These are phyloP conservation scores for Cyclophora punctaria DNA, from an alignment of 2,888 invertebrate species.

Conservation along the genomic window DNA sequence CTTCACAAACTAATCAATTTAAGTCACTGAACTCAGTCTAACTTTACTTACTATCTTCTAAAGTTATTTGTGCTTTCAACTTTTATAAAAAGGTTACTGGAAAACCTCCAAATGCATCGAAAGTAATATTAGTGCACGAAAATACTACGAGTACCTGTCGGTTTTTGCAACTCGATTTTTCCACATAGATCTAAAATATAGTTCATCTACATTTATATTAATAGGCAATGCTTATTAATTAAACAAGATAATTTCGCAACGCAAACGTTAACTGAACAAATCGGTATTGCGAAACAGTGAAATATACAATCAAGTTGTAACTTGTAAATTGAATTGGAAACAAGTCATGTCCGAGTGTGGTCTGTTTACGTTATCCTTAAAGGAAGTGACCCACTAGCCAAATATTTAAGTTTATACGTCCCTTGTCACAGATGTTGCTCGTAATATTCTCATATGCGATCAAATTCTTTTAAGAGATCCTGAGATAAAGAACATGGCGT, in stretches of 20 bases:
- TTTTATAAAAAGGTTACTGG: slow-evolving; percentile 19
- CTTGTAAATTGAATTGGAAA: neutral
- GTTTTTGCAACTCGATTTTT: slow-evolving; percentile 12
- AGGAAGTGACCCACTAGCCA: slow-evolving; percentile 30
- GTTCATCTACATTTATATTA: too few relatives aligned
- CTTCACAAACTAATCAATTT: slow-evolving; percentile 19
- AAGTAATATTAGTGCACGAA: slow-evolving; percentile 18
- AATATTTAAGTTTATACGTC: slow-evolving; percentile 67
- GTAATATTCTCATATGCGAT: slow-evolving; percentile 73
- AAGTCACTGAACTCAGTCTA: slow-evolving; percentile 8
- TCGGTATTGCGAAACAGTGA: too few relatives aligned
- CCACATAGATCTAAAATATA: slow-evolving; percentile 5
- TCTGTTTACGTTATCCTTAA: slow-evolving; percentile 19
- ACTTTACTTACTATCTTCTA: slow-evolving; percentile 12
- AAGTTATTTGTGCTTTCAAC: slow-evolving; percentile 22
- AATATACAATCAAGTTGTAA: neutral
- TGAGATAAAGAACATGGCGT: slow-evolving; percentile 70
- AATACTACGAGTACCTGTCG: slow-evolving; percentile 3
- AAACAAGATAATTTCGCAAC: too few relatives aligned
- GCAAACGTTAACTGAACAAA: too few relatives aligned
- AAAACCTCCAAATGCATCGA: slow-evolving; percentile 24
- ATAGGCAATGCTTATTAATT: too few relatives aligned
- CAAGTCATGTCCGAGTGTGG: slow-evolving; percentile 1
- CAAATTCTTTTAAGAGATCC: slow-evolving; percentile 74
- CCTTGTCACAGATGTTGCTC: slow-evolving; percentile 71